phyloP scores from a whole-genome alignment of 1,140 invertebrate genomes.

The Metopolophium dirhodum region DNA sequence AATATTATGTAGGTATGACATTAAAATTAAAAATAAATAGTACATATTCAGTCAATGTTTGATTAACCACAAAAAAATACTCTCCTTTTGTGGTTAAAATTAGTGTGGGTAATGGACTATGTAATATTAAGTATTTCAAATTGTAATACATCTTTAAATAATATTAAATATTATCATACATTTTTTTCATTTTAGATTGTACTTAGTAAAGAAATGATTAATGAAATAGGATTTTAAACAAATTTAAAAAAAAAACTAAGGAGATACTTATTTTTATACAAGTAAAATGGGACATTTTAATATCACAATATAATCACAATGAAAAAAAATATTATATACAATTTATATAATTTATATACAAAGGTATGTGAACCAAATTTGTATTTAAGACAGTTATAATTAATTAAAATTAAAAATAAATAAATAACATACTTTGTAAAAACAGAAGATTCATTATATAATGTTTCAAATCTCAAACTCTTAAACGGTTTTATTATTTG shows the following conservation, averaged over 20 bases:
- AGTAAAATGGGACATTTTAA: neutral
- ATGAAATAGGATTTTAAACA: neutral
- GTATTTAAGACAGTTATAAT: neutral
- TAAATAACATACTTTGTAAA: too few relatives aligned
- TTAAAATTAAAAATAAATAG: neutral
- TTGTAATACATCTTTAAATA: neutral
- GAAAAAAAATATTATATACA: neutral
- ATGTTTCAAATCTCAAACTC: too few relatives aligned
- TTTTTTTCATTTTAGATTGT: neutral
- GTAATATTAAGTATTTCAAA: neutral
- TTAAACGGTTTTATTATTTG: neutral
- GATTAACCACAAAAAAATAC: neutral
- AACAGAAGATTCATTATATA: too few relatives aligned
- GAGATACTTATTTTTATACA: neutral
- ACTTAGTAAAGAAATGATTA: neutral
- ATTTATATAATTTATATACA: neutral
- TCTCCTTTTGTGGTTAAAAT: neutral
- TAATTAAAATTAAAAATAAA: too few relatives aligned
- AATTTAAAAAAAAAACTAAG: neutral
- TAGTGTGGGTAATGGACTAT: neutral
- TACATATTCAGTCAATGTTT: neutral
- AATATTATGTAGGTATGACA: neutral
- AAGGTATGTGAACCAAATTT: neutral
- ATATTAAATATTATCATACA: neutral
- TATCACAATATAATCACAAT: neutral